These are phyloP conservation scores for Equus przewalskii DNA, from an alignment of 2,113 vertebrate genomes.

Conservation along the genomic window DNA sequence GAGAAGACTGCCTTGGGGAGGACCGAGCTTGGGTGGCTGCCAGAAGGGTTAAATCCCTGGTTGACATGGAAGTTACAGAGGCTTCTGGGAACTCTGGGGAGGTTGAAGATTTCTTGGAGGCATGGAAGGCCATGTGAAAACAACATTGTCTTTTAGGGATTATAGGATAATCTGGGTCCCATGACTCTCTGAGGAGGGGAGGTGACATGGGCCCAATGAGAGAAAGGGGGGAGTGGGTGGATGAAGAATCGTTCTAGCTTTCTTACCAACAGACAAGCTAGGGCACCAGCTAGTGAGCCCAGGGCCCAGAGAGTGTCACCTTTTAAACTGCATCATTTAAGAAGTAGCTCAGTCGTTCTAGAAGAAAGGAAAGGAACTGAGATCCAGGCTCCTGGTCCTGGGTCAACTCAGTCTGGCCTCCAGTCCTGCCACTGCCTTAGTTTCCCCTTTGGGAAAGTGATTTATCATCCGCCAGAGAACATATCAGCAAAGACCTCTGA, in stretches of 20 bases:
- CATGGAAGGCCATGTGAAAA: conserved; percentile 73
- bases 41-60: conserved; percentile 55
- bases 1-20: background rate
- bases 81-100: conserved; percentile 57
- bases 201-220: conserved; percentile 22
- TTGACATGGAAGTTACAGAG: conserved; percentile 59
- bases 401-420: conserved; percentile 33
- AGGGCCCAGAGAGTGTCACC: background rate
- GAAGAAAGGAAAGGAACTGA: conserved; percentile 42
- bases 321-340: background rate
- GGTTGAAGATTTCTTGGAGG: conserved; percentile 60
- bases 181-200: conserved; percentile 68
- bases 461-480: conserved; percentile 52
- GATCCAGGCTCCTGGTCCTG: background rate
- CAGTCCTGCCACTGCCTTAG: conserved; percentile 48
- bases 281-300: background rate
- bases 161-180: conserved; percentile 76
- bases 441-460: conserved; percentile 71
- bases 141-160: conserved; percentile 75
- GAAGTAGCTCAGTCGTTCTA: conserved; percentile 10
- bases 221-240: background rate
- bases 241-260: background rate
- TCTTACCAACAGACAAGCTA: background rate
- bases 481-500: conserved; percentile 57
- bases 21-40: background rate